Evolutionary conservation across 1,140 invertebrate species (phyloP), one percentile per base, ranked within the genome.

Genomic region (Drosophila equinoxialis): DNA sequence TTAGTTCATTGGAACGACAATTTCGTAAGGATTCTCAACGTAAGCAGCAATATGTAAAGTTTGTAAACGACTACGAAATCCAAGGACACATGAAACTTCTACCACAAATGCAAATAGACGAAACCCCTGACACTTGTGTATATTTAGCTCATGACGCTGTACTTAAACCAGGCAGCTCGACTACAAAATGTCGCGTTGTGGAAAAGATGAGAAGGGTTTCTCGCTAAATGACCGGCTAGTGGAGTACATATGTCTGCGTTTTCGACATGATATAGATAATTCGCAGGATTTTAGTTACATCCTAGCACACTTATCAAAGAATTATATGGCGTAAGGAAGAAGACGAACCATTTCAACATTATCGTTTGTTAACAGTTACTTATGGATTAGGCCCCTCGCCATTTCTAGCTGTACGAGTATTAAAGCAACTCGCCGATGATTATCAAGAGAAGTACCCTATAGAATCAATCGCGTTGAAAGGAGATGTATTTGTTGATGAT

Each of bases 381-480:
- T 60, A 60, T 45, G 65, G 57, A 17, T 48, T 68, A 30, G 57
- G 14, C 14, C 57, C 65, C 5, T 37, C 26, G 1, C 41, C 57
- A 3, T 68, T 68, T 14, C 11, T 60, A n/a, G 30, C 14, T n/a
- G 41, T 68, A 20, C 11, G 55, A 42, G 39, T 67, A n/a, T 30
- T 67, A 14, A 48, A 60, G 35, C 65, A 60, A 17, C 17, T 67
- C 13, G 65, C 39, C 6, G n/a, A 39, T 10, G 63, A 55, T 23
- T 51, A 65, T 23, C 48, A 20, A 17, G 20, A 20, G 6, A 5
- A 41, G 3, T 65, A 39, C 13, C 17, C 48, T n/a, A 37, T 30
- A n/a, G 57, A 14, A 33, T 17, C 57, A 8, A 59, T 37, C 6
- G 57, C 57, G 13, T 23, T 59, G 23, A 6, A 13, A 35, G 10